Base-by-base conservation (phyloP, 2,797 vertebrate species). In the Gobio occitaniae region DNA sequence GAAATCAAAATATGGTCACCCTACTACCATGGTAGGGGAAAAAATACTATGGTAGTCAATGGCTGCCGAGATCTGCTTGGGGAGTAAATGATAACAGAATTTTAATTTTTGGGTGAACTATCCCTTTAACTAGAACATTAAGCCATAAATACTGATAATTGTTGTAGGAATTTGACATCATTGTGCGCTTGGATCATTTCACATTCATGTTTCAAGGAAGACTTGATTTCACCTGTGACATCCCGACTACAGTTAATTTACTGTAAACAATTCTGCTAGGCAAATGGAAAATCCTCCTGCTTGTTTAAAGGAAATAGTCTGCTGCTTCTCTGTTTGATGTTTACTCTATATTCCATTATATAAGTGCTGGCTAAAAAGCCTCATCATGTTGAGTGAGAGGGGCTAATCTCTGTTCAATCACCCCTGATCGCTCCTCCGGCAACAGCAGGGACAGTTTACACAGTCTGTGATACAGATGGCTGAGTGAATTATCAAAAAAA, bases 381-480 rank as follows among this genome's bases (percentile, higher is more conserved):
- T 48, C 19, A 52, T 32, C 9, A 32, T 19, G 29, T 17, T 65
- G 47, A 63, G 32, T 9, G 47, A 52, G 69, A 75, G 10, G 71
- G 10, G 8, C 1, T 50, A 56, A 65, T 83, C 32, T 50, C 77
- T 79, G 59, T 50, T 79, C 77, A 63, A 50, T 21, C 59, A 79
- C 41, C 44, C 25, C 44, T 77, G 75, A 19, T 77, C 80, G 44
- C 38, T 70, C 54, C 21, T 70, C 54, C 19, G 4, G 54, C 68
- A 82, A 32, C 19, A 48, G 41, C 41, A 79, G 16, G 61, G 44
- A 59, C 8, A 38, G 71, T 76, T 83, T 83, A 76, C 81, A 83
- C 32, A 76, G 47, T 16, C 59, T 1, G 2, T 83, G 19, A 83
- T 76, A 66, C 70, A 83, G 59, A 65, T 65, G 70, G 44, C 75